Evolutionary conservation across 2,797 vertebrate genomes (phyloP).

Genomic region (Chrosomus eos): DNA sequence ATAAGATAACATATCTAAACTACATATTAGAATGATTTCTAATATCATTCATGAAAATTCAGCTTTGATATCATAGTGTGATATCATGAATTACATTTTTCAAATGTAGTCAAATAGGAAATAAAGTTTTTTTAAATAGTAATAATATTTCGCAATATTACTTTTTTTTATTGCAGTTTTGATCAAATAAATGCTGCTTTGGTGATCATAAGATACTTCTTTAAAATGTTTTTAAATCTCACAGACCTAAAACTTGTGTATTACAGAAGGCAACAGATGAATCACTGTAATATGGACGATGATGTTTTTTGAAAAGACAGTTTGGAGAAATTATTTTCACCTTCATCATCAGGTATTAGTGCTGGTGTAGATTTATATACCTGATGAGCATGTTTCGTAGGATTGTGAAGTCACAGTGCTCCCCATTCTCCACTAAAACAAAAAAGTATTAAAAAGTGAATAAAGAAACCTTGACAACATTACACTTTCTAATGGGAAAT

Average conservation of each 20-base stretch:
- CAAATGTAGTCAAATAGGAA: background rate
- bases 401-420: conserved; percentile 97
- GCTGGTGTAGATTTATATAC: conserved; percentile 67
- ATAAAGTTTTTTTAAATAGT: background rate
- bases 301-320: conserved; percentile 7
- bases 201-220: background rate
- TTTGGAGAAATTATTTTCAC: background rate
- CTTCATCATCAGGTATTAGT: background rate
- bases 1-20: background rate
- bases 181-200: background rate
- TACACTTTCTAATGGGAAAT: background rate
- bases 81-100: background rate
- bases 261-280: background rate
- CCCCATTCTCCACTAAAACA: conserved; percentile 91
- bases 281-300: background rate
- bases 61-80: background rate
- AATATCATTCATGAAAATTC: background rate
- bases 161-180: background rate
- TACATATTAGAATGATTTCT: background rate
- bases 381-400: conserved; percentile 98
- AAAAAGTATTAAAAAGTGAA: background rate
- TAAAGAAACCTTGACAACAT: background rate
- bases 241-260: background rate
- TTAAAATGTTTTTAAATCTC: background rate
- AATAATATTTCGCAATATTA: background rate